Base-by-base conservation (phyloP, 2,888 invertebrate genomes). In the Lissocephala sabroskyi region DNA sequence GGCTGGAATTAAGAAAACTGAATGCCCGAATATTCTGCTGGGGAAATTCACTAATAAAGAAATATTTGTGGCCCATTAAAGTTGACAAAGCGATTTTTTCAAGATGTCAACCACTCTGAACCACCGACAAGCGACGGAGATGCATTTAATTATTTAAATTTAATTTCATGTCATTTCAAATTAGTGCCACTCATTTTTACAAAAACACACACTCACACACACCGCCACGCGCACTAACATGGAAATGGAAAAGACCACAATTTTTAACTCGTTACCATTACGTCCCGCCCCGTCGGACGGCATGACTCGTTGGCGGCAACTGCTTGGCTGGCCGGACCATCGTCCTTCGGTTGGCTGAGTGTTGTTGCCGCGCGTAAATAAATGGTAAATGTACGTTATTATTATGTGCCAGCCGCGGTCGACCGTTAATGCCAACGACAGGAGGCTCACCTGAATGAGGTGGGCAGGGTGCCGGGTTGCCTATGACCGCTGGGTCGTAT, bases 91-190 rank as follows among this genome's bases (percentile, higher is more conserved):
- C 3, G 23, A 23, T 7, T 23, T 23, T 23, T 23, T 23, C 3
- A 23, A 23, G 23, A 3, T 23, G 3, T 23, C 23, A 7, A 23
- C 23, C 23, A 23, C 23, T 5, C n/a, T n/a, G 3, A 28, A 35
- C 57, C 48, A 13, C 48, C n/a, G n/a, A n/a, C n/a, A n/a, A n/a
- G 58, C 52, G 57, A 61, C 62, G 52, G 55, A 53, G 56, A 65
- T 52, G 50, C 49, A 52, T 63, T 68, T 70, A 74, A 74, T 68
- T 70, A 68, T 68, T 68, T 65, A 68, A 74, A 66, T 71, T 71
- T 65, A 71, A 71, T 75, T 75, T 63, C 59, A 51, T 63, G 73
- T 53, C 76, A 62, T 68, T 52, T 67, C 62, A 73, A 73, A 71
- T 71, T 67, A 71, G 76, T 64, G 63, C 65, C 73, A 62, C 58